These are phyloP conservation scores for Clarias batrachus DNA, from an alignment of 2,113 vertebrate species.

Conservation along the genomic window DNA sequence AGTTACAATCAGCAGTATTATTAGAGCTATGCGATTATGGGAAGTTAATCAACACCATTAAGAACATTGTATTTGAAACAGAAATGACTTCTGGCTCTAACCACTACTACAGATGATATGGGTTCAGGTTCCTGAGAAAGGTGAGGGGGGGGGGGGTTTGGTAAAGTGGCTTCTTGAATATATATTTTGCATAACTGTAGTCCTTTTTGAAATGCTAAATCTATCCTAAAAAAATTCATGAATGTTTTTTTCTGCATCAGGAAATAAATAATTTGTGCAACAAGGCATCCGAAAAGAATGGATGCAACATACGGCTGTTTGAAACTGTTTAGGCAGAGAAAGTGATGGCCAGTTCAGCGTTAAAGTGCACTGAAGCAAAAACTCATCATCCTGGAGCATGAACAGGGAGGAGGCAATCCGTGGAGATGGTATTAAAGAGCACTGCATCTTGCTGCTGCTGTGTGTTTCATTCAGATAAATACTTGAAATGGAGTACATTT, in stretches of 20 bases:
- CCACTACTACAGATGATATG: neutral
- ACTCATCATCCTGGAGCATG: constrained; percentile 8
- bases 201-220: neutral
- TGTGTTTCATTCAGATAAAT: neutral
- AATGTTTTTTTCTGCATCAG: constrained; percentile 13
- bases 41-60: neutral
- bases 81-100: neutral
- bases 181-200: neutral
- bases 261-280: neutral
- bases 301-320: neutral
- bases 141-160: neutral
- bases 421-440: constrained; percentile 16
- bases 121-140: neutral
- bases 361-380: constrained; percentile 24
- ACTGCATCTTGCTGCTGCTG: constrained; percentile 3
- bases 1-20: neutral
- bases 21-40: neutral
- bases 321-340: neutral
- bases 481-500: neutral
- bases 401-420: neutral
- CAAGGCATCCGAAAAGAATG: neutral
- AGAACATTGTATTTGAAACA: neutral
- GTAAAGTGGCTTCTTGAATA: neutral
- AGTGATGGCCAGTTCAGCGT: constrained; percentile 4
- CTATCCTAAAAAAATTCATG: neutral